Evolutionary conservation across 2,797 vertebrate species (phyloP).

Genomic region (Diglossa cyanea): DNA sequence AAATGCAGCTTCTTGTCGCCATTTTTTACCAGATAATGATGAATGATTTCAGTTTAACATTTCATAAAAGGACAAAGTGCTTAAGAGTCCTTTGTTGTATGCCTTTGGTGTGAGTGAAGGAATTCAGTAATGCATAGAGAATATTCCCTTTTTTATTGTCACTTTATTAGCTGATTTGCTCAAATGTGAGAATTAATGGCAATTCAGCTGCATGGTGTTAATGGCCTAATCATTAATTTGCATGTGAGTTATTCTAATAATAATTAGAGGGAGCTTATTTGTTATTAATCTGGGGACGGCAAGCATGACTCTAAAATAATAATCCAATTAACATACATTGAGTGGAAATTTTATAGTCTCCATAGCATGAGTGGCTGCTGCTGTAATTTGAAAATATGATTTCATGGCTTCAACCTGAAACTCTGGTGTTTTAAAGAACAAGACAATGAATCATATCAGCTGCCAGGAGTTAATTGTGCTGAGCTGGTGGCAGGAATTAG

Average conservation of each 20-base stretch:
- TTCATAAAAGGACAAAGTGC: not conserved
- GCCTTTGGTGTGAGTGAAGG: not conserved
- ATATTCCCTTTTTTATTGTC: constrained; percentile 4
- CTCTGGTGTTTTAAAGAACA: not conserved
- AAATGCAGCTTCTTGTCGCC: not conserved
- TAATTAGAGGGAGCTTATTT: constrained; percentile 26
- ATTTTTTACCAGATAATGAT: not conserved
- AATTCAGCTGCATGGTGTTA: not conserved
- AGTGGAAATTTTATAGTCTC: not conserved
- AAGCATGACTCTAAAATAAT: constrained; percentile 50
- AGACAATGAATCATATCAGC: not conserved
- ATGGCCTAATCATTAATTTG: constrained; percentile 40
- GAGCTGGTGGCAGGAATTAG: not conserved
- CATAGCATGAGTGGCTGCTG: not conserved
- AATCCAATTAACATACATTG: constrained; percentile 38
- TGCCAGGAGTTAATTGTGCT: not conserved
- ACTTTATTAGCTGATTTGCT: not conserved
- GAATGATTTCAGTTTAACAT: not conserved
- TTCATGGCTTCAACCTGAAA: not conserved
- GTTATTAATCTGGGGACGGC: constrained; percentile 3
- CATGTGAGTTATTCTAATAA: constrained; percentile 42
- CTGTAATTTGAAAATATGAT: not conserved
- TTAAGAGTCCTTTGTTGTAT: not conserved
- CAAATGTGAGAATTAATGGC: constrained; percentile 21
- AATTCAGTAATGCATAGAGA: not conserved